Percentiles rank a stretch among this genome's conserved stretches.
Conservation (phyloP, 92 coral and sea anemone genomes). For the Heliopora coerulea region DNA sequence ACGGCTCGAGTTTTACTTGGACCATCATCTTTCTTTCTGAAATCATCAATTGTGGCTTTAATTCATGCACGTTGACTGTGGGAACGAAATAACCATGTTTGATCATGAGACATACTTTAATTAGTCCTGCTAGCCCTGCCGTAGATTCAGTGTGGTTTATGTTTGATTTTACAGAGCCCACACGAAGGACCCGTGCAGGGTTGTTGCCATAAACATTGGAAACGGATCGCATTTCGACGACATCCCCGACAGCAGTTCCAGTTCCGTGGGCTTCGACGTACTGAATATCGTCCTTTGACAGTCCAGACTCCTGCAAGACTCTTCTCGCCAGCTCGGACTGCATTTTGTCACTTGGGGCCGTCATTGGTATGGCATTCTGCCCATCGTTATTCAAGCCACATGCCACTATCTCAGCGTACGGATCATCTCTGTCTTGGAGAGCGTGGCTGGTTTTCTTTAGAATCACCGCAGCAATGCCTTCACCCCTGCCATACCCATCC, state of each 20-base stretch:
- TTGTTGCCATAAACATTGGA: constrained; percentile 58
- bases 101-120: constrained; percentile 77
- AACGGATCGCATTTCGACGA: constrained; percentile 65
- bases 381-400: constrained; percentile 91
- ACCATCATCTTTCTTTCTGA: constrained; percentile 64
- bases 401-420: constrained; percentile 67
- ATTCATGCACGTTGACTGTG: constrained; percentile 52
- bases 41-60: constrained; percentile 63
- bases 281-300: constrained; percentile 52
- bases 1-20: constrained; percentile 60
- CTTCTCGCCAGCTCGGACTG: constrained; percentile 61
- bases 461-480: constrained; percentile 81
- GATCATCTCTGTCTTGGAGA: constrained; percentile 59
- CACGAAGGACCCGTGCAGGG: constrained; percentile 48
- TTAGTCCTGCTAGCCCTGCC: constrained; percentile 76
- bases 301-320: constrained; percentile 65
- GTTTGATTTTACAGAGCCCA: constrained; percentile 82
- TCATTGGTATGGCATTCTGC: constrained; percentile 63
- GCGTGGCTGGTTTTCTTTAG: constrained; percentile 59
- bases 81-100: constrained; percentile 63
- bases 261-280: constrained; percentile 88
- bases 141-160: constrained; percentile 82
- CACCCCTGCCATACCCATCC: constrained; percentile 91
- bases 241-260: constrained; percentile 86
- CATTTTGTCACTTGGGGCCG: constrained; percentile 70